phyloP scores from a whole-genome alignment of 2,113 vertebrate species.

The Indicator maculatus region DNA sequence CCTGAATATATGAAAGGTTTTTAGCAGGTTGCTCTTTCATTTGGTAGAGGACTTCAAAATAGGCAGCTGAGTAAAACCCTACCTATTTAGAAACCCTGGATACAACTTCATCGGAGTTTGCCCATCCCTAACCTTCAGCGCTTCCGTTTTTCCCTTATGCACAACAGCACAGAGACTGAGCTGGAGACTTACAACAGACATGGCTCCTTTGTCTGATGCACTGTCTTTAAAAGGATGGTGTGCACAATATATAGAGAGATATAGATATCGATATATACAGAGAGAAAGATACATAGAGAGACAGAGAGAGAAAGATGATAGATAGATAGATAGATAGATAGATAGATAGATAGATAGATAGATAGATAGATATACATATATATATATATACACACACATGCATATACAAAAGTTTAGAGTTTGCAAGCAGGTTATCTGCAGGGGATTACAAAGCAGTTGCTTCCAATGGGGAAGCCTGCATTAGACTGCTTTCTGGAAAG shows the following conservation, averaged over 20 bases:
- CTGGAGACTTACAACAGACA: not conserved
- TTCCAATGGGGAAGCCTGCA: not conserved
- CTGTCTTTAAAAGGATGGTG: not conserved
- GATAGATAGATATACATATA: rapidly evolving
- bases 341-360: too few species aligned
- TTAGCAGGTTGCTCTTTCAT: not conserved
- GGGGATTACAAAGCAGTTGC: not conserved
- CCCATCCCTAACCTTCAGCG: not conserved
- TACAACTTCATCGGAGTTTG: not conserved
- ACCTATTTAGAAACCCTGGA: not conserved
- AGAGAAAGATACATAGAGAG: too few species aligned
- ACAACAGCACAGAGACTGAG: not conserved
- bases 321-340: too few species aligned
- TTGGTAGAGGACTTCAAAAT: not conserved
- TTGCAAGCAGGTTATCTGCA: not conserved
- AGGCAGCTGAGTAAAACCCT: not conserved
- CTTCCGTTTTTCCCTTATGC: not conserved
- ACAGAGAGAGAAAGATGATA: too few species aligned
- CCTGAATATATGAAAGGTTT: not conserved
- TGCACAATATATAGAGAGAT: too few species aligned
- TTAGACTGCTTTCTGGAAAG: not conserved
- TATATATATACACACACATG: rapidly evolving
- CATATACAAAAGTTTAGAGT: not conserved
- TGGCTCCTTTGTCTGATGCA: not conserved
- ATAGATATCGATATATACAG: too few species aligned